phyloP scores from a whole-genome alignment of 2,797 vertebrate genomes.

The Epinephelus awoara region DNA sequence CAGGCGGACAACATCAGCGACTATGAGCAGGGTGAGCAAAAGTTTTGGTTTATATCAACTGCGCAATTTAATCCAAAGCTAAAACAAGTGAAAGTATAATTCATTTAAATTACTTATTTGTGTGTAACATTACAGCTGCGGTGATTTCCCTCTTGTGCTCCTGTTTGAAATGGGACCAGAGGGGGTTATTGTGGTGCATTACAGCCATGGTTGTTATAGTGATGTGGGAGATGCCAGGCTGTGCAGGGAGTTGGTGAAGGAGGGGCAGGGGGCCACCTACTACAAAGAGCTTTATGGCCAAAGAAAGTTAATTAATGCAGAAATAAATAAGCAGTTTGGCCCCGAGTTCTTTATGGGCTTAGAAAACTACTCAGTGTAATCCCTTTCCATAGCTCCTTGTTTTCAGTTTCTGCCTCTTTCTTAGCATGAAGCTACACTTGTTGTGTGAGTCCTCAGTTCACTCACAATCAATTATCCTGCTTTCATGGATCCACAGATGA shows the following conservation, averaged over 20 bases:
- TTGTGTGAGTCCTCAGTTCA: slow-evolving; percentile 13
- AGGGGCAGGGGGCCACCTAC: slow-evolving; percentile 63
- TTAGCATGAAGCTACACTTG: background rate
- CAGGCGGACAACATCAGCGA: slow-evolving; percentile 70
- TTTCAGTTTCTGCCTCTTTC: slow-evolving; percentile 30
- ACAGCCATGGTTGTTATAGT: slow-evolving; percentile 86
- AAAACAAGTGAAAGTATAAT: background rate
- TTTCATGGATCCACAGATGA: background rate
- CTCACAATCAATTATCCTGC: slow-evolving; percentile 16
- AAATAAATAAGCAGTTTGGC: slow-evolving; percentile 77
- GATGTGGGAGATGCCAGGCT: slow-evolving; percentile 83
- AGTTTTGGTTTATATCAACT: background rate
- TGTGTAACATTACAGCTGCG: slow-evolving; percentile 3
- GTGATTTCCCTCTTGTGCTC: slow-evolving; percentile 48
- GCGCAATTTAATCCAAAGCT: background rate
- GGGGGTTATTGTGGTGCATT: slow-evolving; percentile 80
- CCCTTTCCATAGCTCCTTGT: slow-evolving; percentile 40
- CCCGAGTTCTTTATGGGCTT: slow-evolving; percentile 56
- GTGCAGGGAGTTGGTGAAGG: slow-evolving; percentile 71
- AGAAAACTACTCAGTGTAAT: slow-evolving; percentile 57
- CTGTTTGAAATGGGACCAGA: slow-evolving; percentile 44
- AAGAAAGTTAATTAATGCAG: slow-evolving; percentile 83
- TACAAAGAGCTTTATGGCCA: slow-evolving; percentile 75
- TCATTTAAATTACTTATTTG: background rate
- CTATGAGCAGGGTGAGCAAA: slow-evolving; percentile 84